Base-by-base conservation (phyloP, 2,888 invertebrate species). In the Drosophila barbarae region DNA sequence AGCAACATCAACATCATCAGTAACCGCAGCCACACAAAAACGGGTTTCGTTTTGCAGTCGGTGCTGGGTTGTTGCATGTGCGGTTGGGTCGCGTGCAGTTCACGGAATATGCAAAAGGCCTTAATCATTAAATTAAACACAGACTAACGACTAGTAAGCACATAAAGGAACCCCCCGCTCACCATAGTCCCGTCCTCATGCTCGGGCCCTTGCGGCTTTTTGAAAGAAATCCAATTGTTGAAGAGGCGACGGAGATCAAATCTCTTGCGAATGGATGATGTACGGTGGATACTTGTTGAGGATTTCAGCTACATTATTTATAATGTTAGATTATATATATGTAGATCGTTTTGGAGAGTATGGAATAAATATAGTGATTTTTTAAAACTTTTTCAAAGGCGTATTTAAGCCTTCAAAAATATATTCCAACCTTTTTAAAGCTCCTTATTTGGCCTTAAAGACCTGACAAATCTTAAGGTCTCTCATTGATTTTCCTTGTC, bases 41-140 rank as follows among this genome's bases (percentile, higher is more conserved):
- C 77, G 79, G 74, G 77, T 78, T 78, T 78, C 76, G 59, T 63
- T 76, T 71, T 65, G 82, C 84, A 67, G 65, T 35, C 34, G 18
- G 18, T 34, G 44, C 32, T 34, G 53, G 32, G n/a, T 10, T 30
- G 42, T 56, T 54, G 53, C 63, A 30, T 60, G 42, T 73, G 56
- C 71, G 50, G 51, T 47, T 39, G 44, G 72, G 60, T 58, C 42
- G 69, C 60, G 65, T 64, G 71, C 60, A 51, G 55, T 51, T 46
- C 49, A 50, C 44, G 47, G 44, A 41, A 50, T 63, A 50, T 56
- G 51, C 50, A 50, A 57, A 70, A 41, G 49, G 54, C 42, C 54
- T 44, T 42, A 57, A 67, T 67, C 56, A 68, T 69, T 67, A 58
- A 69, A 69, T 69, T 67, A 69, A 67, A 69, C 67, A 58, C 66